Evolutionary conservation across 2,797 vertebrate genomes (phyloP), one percentile per base, ranked within the genome.

Genomic region (Neosalanx taihuensis): DNA sequence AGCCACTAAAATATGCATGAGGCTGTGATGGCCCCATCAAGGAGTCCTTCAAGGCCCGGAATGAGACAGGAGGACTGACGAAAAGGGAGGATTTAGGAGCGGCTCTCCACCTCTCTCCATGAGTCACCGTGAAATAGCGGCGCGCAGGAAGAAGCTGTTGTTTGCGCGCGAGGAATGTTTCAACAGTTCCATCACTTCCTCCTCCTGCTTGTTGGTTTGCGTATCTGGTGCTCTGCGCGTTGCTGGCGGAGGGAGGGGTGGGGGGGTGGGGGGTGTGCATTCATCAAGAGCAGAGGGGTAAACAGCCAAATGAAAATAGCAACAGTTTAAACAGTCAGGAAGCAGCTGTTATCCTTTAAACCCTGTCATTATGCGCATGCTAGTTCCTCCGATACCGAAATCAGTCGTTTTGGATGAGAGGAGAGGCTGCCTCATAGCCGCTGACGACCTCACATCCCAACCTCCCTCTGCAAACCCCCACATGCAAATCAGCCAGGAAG

Each of bases 1-100:
- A 46, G 74, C 70, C 6, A 69, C 26, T 73, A 59, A 78, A 78
- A 79, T 53, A 83, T 64, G 5, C 70, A 80, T 70, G 4, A 6
- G 41, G 53, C n/a, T 60, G 57, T 63, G 59, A 76, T 61, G 81
- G 37, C 57, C 79, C 70, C 23, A 72, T 72, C 78, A 78, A 76
- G 79, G 74, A 79, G 86, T 71, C 72, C 49, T 33, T 9, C 5
- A 73, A 4, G 0, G 7, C 59, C 33, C 41, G 49, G 49, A 73
- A 79, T 76, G 69, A 30, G 31, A 72, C 67, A 64, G 33, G 56
- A 31, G 1, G 20, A 76, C 74, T 83, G 86, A 84, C 84, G 74
- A 83, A 87, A 86, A 82, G 2, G 4, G 30, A 3, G 63, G 15
- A 64, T 83, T 83, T 80, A 77, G 76, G 65, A 81, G 76, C 74